Conservation (phyloP, 2,888 invertebrate genomes). For the Cryptocheilus praepositus region DNA sequence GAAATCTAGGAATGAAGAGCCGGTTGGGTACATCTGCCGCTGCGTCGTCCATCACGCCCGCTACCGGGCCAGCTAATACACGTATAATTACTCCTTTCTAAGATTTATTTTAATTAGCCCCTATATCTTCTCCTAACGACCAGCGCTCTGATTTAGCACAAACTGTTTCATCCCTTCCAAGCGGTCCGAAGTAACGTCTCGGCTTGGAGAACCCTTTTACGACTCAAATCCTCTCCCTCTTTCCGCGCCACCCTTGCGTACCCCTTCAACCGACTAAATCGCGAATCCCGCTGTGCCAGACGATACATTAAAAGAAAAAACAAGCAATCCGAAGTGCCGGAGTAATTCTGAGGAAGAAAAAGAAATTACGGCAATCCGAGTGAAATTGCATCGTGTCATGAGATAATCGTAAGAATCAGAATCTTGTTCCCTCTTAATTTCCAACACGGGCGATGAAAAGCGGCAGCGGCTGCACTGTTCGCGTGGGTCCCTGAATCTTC, state of each 20-base stretch:
- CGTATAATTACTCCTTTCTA: constrained; percentile 75
- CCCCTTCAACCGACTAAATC: constrained; percentile 19
- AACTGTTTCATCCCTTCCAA: constrained; percentile 58
- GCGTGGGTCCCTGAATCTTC: no score
- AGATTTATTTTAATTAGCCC: constrained; percentile 75
- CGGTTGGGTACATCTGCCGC: constrained; percentile 74
- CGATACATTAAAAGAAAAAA: constrained; percentile 9
- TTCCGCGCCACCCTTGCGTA: constrained; percentile 30
- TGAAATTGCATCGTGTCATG: no score
- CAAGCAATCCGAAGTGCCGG: background rate
- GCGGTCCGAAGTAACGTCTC: constrained; percentile 31
- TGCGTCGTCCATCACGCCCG: constrained; percentile 72
- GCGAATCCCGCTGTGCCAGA: constrained; percentile 12
- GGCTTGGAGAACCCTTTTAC: constrained; percentile 35
- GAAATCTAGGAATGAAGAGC: constrained; percentile 75
- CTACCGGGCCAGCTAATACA: constrained; percentile 72
- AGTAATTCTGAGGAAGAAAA: background rate
- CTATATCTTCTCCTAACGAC: constrained; percentile 74
- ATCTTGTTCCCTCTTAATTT: no score
- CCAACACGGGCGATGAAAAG: no score
- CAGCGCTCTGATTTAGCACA: constrained; percentile 66
- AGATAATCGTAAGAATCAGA: no score
- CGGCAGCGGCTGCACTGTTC: no score
- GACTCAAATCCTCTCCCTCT: constrained; percentile 28
- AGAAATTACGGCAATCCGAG: background rate